Conservation (phyloP, 2,797 vertebrate genomes). For the Dryobates pubescens region DNA sequence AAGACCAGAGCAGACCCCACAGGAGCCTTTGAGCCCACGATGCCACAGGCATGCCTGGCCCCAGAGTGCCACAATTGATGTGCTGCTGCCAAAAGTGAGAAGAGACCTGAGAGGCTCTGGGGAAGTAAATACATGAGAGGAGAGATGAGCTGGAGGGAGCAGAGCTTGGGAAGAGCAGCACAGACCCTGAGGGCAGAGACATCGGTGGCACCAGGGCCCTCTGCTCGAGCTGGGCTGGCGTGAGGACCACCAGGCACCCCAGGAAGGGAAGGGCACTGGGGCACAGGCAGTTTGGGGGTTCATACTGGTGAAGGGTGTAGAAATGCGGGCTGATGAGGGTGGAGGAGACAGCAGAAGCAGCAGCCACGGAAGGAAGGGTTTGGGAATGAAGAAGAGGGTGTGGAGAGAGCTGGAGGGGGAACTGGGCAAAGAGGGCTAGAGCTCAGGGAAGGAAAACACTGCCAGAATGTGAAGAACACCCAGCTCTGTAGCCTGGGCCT, state of each 20-base stretch:
- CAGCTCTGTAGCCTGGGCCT: background rate
- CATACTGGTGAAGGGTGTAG: fast-evolving
- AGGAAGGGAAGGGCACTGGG: too few species aligned
- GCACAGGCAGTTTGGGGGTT: background rate
- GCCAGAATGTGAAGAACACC: background rate
- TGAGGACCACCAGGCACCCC: background rate
- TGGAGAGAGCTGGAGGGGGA: background rate
- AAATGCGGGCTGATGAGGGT: background rate
- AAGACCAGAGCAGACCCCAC: background rate
- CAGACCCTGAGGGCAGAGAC: background rate
- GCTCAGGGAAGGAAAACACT: background rate
- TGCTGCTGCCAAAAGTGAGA: background rate
- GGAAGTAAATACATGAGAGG: background rate
- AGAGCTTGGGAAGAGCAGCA: background rate
- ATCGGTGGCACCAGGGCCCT: background rate
- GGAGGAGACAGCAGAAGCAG: background rate
- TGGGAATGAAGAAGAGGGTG: background rate
- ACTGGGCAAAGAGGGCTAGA: background rate
- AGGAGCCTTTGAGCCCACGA: fast-evolving
- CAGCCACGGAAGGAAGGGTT: background rate
- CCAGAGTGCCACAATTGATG: background rate
- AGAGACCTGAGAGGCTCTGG: background rate
- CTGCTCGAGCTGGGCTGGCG: background rate
- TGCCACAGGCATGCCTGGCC: background rate
- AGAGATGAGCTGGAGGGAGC: background rate